Conservation (phyloP, 2,113 vertebrate species). For the human region DNA sequence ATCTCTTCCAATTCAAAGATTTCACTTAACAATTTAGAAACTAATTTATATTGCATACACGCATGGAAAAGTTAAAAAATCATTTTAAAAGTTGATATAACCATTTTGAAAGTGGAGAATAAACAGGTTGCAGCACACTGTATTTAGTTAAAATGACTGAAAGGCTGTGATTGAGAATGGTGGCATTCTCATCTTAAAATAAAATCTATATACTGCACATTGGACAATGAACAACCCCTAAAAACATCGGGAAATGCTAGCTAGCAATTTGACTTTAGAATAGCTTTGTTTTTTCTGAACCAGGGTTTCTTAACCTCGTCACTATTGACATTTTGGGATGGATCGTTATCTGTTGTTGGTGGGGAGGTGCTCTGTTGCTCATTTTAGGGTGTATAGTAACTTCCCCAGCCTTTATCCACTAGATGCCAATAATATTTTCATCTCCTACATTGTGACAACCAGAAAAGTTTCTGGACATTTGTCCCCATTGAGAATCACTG, state of each 20-base stretch:
- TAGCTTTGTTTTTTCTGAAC: not conserved
- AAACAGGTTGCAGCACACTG: not conserved
- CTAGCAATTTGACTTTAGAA: not conserved
- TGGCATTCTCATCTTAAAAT: not conserved
- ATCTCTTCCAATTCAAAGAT: not conserved
- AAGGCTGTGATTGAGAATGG: not conserved
- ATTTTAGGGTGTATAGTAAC: not conserved
- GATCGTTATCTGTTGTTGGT: not conserved
- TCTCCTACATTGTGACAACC: not conserved
- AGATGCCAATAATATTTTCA: not conserved
- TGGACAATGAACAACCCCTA: not conserved
- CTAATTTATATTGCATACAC: not conserved
- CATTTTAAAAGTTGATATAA: not conserved
- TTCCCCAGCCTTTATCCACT: not conserved
- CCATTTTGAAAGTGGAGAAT: not conserved
- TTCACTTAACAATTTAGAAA: slow-evolving; percentile 5
- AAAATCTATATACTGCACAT: not conserved
- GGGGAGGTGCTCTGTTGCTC: rapidly evolving
- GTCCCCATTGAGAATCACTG: not conserved
- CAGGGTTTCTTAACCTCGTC: not conserved
- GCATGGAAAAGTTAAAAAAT: not conserved
- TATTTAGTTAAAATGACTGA: not conserved
- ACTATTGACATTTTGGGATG: not conserved
- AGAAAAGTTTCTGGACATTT: not conserved
- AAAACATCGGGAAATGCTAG: not conserved